Evolutionary conservation across 2,797 vertebrate genomes (phyloP).

Genomic region (Hybognathus amarus): DNA sequence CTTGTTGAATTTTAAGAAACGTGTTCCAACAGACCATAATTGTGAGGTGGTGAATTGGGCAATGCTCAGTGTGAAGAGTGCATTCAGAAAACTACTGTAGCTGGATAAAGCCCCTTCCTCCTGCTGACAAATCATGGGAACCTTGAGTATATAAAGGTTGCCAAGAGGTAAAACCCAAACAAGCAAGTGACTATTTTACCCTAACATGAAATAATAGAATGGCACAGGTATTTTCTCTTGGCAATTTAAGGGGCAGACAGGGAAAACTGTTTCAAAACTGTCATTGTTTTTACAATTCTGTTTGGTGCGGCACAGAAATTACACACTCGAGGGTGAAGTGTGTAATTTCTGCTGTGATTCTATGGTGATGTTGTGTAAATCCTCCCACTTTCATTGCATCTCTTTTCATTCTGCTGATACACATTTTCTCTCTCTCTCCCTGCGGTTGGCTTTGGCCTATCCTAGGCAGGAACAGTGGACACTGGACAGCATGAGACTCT

Average conservation of each 20-base stretch:
- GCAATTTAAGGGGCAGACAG: background rate
- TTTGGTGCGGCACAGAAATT: constrained; percentile 3
- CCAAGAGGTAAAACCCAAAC: background rate
- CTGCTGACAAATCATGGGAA: constrained; percentile 18
- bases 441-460: constrained; percentile 17
- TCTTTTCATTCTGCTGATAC: background rate
- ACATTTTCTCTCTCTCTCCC: background rate
- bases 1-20: background rate
- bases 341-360: constrained; percentile 25
- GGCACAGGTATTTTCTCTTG: background rate
- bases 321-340: constrained; percentile 7
- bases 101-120: background rate
- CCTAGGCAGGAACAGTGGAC: constrained; percentile 27
- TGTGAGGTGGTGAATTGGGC: background rate
- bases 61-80: background rate
- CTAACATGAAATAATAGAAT: background rate
- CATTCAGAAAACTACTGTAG: background rate
- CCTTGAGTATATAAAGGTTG: background rate
- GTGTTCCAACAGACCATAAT: background rate
- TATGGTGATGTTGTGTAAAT: constrained; percentile 33
- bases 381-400: constrained; percentile 13
- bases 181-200: background rate
- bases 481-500: constrained; percentile 24
- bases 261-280: constrained; percentile 3
- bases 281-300: constrained; percentile 8